These are phyloP conservation scores for Hyperopisus bebe DNA, from an alignment of 2,113 vertebrate genomes.

Conservation along the genomic window DNA sequence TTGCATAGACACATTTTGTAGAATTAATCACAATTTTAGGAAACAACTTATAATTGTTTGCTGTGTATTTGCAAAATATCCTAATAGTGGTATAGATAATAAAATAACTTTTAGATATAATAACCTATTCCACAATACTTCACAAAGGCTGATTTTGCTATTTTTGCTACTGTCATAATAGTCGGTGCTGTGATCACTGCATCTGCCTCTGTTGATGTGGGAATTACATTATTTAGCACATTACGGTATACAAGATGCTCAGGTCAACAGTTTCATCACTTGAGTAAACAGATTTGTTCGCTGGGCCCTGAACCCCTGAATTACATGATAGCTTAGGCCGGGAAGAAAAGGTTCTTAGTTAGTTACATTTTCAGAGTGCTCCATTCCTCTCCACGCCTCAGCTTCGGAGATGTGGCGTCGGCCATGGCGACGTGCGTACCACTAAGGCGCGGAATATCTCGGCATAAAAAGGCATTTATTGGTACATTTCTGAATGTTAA, in stretches of 20 bases:
- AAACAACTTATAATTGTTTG: background rate
- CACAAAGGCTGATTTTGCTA: background rate
- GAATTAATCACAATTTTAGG: constrained; percentile 19
- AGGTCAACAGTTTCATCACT: constrained; percentile 22
- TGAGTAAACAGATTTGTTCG: constrained; percentile 18
- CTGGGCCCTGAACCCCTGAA: constrained; percentile 8
- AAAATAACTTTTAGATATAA: background rate
- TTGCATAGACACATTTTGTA: constrained; percentile 35
- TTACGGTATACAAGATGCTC: constrained; percentile 14
- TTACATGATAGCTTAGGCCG: background rate
- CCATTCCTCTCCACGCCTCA: constrained; percentile 42
- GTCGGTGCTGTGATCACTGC: background rate
- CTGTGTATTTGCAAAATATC: background rate
- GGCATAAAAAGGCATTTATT: constrained; percentile 62
- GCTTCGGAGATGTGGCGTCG: constrained; percentile 24
- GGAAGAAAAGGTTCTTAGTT: background rate
- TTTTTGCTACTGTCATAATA: background rate
- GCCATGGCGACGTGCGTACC: constrained; percentile 31
- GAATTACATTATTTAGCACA: constrained; percentile 5
- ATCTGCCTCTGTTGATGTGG: constrained; percentile 24
- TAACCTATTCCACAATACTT: background rate
- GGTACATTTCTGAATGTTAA: constrained; percentile 79
- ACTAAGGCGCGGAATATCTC: constrained; percentile 54
- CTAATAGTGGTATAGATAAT: background rate
- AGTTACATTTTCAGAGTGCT: constrained; percentile 31